A percentile compares a stretch with the other conserved stretches of the same genome.
These are phyloP conservation scores for Tauraco erythrolophus DNA, from an alignment of 2,113 vertebrate species.

Conservation along the genomic window DNA sequence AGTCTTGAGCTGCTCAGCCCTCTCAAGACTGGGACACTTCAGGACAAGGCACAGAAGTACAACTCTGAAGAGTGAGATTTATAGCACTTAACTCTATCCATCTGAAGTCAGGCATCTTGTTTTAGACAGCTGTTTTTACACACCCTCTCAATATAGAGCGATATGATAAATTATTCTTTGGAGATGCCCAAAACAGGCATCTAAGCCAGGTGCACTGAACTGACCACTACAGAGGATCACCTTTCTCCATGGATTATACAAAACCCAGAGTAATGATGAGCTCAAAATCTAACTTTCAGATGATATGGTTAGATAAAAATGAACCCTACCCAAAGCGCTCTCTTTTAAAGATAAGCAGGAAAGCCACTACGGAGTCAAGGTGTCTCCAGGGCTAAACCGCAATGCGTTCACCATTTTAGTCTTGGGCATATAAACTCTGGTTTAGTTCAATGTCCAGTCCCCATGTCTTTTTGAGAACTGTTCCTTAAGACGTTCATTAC, in stretches of 20 bases:
- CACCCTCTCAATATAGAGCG: background rate
- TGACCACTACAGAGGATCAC: background rate
- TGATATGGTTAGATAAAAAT: background rate
- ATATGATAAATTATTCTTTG: background rate
- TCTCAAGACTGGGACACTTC: constrained; percentile 75
- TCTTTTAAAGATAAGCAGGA: background rate
- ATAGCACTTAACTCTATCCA: constrained; percentile 74
- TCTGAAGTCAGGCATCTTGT: constrained; percentile 55
- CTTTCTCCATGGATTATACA: background rate
- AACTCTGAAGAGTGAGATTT: constrained; percentile 75
- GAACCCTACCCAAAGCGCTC: background rate
- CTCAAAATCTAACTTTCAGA: background rate
- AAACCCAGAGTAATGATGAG: background rate
- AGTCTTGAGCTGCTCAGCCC: constrained; percentile 74
- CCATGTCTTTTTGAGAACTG: background rate
- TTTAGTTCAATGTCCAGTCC: background rate
- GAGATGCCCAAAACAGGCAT: background rate
- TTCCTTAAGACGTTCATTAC: background rate
- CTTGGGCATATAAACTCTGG: background rate
- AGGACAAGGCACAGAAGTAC: constrained; percentile 75
- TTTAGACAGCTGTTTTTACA: constrained; percentile 46
- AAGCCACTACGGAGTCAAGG: background rate
- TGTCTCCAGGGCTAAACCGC: background rate
- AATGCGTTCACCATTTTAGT: background rate
- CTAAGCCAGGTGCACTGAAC: background rate